A percentile compares a stretch with the other conserved stretches of the same genome.
These are phyloP conservation scores for Osmerus eperlanus DNA, from an alignment of 2,113 vertebrate species.

Conservation along the genomic window DNA sequence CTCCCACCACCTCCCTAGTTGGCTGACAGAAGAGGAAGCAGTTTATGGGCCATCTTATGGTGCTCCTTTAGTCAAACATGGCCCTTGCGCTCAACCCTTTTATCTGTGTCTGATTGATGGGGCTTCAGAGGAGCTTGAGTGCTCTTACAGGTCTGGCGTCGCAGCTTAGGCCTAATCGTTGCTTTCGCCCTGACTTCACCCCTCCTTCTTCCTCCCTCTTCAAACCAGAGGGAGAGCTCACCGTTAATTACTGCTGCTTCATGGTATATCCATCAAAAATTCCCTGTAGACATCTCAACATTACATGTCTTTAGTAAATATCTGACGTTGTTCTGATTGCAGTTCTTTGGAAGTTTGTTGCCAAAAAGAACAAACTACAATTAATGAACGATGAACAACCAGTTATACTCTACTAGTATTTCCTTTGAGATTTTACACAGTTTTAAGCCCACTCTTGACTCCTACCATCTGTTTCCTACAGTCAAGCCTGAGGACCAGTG, in stretches of 20 bases:
- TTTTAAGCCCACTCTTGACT: constrained; percentile 9
- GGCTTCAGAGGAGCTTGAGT: constrained; percentile 50
- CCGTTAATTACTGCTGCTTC: constrained; percentile 63
- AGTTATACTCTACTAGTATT: neutral
- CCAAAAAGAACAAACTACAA: too few species aligned
- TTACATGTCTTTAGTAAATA: constrained; percentile 6
- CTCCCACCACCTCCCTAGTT: constrained; percentile 25
- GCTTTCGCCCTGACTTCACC: constrained; percentile 42
- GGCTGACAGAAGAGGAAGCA: constrained; percentile 53
- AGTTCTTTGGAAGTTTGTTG: too few species aligned
- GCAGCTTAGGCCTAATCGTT: constrained; percentile 49
- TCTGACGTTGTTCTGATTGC: neutral
- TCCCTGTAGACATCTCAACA: constrained; percentile 25
- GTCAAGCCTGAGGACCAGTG: neutral
- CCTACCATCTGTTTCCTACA: constrained; percentile 5
- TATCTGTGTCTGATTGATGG: constrained; percentile 67
- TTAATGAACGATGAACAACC: neutral
- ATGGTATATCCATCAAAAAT: constrained; percentile 62
- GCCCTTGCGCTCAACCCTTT: constrained; percentile 59
- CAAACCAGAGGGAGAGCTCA: constrained; percentile 37
- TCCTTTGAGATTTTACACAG: constrained; percentile 7
- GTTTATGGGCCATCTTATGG: constrained; percentile 53
- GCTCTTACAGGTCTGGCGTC: constrained; percentile 53
- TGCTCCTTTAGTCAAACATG: constrained; percentile 55
- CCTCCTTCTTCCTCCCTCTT: constrained; percentile 22